These are phyloP conservation scores for Strigops habroptila DNA, from an alignment of 2,113 vertebrate species.

Conservation along the genomic window DNA sequence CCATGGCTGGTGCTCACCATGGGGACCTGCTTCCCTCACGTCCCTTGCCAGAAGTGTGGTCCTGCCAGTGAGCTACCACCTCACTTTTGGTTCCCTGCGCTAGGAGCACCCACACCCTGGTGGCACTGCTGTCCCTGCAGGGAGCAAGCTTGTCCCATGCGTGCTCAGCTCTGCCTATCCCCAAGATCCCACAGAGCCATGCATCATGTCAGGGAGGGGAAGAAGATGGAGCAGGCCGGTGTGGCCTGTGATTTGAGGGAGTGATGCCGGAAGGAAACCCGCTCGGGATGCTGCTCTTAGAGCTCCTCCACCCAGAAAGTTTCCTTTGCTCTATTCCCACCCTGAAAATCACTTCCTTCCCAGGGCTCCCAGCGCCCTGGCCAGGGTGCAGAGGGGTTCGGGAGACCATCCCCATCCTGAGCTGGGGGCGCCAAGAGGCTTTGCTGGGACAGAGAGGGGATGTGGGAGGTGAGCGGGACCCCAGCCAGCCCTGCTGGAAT, in stretches of 20 bases:
- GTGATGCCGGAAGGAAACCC: slow-evolving; percentile 27
- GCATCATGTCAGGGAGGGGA: not conserved
- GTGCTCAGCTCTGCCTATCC: not conserved
- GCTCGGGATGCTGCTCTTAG: not conserved
- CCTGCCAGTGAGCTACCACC: not conserved
- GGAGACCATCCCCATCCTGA: not conserved
- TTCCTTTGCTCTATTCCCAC: not conserved
- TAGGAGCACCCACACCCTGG: fast-evolving
- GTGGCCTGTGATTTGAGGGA: not conserved
- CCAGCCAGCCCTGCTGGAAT: not conserved
- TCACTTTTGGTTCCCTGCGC: not conserved
- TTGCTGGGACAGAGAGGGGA: not conserved
- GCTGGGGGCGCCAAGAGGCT: not conserved
- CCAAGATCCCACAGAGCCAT: not conserved
- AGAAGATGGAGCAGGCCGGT: not conserved
- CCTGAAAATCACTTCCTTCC: slow-evolving; percentile 24
- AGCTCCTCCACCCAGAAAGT: not conserved
- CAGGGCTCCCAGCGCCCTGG: not conserved
- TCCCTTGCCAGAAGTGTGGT: not conserved
- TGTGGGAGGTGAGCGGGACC: not conserved
- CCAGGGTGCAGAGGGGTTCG: not conserved
- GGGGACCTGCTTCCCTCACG: not conserved
- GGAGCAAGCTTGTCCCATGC: not conserved
- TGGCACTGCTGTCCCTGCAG: not conserved
- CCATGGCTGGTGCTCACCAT: not conserved